These are phyloP conservation scores for Bemisia tabaci DNA, from an alignment of 1,140 invertebrate species.

Conservation along the genomic window DNA sequence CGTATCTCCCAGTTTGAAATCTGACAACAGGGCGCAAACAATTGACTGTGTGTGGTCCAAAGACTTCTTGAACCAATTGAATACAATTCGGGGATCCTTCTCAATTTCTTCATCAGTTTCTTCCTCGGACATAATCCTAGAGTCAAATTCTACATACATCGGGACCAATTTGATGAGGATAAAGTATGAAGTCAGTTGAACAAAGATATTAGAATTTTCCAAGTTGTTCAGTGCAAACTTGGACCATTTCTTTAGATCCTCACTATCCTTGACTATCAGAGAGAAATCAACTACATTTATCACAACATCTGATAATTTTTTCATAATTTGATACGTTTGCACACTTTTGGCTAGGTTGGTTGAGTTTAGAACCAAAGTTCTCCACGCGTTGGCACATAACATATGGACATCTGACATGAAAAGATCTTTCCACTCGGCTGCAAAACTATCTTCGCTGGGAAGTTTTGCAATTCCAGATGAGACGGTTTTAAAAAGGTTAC, in stretches of 20 bases:
- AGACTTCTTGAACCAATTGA: neutral
- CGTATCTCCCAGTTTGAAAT: slow-evolving; percentile 41
- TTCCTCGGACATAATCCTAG: neutral
- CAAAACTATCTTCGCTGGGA: neutral
- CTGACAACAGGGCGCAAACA: neutral
- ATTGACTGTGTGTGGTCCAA: neutral
- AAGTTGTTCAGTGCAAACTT: neutral
- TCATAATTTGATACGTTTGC: neutral
- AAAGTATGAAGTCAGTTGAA: neutral
- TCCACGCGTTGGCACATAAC: neutral
- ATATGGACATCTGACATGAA: neutral
- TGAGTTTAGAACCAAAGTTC: neutral
- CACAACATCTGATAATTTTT: neutral
- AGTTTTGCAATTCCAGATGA: neutral
- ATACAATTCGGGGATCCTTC: neutral
- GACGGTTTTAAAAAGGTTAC: neutral
- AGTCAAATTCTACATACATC: neutral
- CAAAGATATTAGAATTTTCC: neutral
- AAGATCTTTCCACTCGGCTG: neutral
- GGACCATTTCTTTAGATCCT: neutral
- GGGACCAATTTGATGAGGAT: neutral
- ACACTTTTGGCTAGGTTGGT: neutral
- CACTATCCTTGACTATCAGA: neutral
- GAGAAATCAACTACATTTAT: neutral
- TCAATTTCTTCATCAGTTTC: neutral